Percentiles rank a stretch among this genome's conserved stretches.
phyloP scores from a whole-genome alignment of 1,140 invertebrate genomes.

The Dreissena rostriformis region DNA sequence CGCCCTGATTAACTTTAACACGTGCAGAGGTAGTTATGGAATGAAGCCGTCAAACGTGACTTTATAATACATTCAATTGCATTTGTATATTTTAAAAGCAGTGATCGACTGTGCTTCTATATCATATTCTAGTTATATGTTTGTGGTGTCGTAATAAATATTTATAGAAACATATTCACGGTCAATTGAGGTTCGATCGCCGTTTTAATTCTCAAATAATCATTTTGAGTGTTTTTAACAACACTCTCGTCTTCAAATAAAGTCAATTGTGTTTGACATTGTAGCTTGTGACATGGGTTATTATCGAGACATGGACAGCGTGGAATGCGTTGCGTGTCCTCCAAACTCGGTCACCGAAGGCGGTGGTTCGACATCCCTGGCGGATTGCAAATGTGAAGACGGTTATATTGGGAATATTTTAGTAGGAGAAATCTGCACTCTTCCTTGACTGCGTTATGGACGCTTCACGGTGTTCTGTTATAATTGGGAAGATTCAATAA shows the following conservation, averaged over 20 bases:
- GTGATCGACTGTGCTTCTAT: background rate
- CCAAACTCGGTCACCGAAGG: background rate
- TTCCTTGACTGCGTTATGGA: too few species aligned
- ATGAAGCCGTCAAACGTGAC: background rate
- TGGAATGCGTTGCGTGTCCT: slow-evolving; percentile 37
- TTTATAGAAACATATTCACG: background rate
- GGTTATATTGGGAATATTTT: slow-evolving; percentile 9
- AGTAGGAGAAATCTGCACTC: too few species aligned
- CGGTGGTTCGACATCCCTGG: background rate
- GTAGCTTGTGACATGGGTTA: slow-evolving; percentile 27
- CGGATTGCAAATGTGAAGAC: slow-evolving; percentile 16
- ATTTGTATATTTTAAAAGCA: background rate
- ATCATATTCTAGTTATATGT: background rate
- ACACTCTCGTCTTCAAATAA: too few species aligned
- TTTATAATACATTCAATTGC: background rate
- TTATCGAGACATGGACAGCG: slow-evolving; percentile 13
- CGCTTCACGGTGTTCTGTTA: too few species aligned
- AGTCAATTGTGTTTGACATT: too few species aligned
- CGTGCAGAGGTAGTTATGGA: slow-evolving; percentile 42
- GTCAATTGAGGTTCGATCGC: background rate
- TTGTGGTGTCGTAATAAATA: background rate
- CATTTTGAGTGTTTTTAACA: too few species aligned
- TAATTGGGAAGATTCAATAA: too few species aligned
- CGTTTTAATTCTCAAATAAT: background rate
- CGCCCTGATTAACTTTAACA: slow-evolving; percentile 20